Conservation (phyloP, 2,888 invertebrate genomes). For the Conomelus anceps region DNA sequence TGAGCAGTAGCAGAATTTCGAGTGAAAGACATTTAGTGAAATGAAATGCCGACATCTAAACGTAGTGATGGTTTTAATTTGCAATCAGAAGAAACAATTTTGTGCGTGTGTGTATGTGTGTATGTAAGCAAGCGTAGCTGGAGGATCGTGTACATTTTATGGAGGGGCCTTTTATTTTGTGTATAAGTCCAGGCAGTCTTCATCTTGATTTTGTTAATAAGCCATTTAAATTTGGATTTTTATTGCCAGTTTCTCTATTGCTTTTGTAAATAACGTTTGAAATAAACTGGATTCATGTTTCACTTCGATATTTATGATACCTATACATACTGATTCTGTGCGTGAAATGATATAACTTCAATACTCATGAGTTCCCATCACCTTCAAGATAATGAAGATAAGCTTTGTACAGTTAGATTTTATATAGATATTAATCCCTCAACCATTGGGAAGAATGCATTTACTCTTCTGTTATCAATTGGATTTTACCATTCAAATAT, state of each 20-base stretch:
- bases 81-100: background rate
- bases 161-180: constrained; percentile 8
- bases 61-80: background rate
- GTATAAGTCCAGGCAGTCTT: background rate
- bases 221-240: background rate
- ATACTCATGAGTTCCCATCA: background rate
- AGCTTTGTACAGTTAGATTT: background rate
- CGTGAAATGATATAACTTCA: background rate
- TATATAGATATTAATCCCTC: background rate
- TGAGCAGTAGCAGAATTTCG: background rate
- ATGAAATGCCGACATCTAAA: background rate
- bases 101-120: background rate
- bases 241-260: background rate
- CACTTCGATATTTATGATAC: background rate
- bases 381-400: background rate
- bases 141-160: background rate
- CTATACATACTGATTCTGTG: background rate
- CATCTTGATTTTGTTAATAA: background rate
- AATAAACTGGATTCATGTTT: background rate
- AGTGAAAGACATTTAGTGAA: background rate
- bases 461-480: background rate
- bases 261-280: background rate
- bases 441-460: background rate
- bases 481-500: background rate
- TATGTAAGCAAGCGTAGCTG: background rate